Base-by-base conservation (phyloP, 2,113 vertebrate species). In the Microtus ochrogaster region DNA sequence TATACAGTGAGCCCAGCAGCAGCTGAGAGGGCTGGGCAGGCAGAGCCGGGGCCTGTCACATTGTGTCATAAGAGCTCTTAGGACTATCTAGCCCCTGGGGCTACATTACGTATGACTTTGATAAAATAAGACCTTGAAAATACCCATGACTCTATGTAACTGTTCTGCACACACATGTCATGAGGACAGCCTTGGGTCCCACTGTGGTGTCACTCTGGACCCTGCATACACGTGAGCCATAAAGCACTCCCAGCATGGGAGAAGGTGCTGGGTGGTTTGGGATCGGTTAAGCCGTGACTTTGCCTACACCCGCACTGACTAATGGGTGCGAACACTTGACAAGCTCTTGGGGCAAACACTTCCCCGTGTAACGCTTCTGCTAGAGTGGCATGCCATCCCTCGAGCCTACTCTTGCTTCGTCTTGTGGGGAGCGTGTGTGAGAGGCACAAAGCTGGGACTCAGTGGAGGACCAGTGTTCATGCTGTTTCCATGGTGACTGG, bases 211-310 rank as follows among this genome's bases (percentile, higher is more conserved):
- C 7, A 1, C 1, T 52, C 82, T 12, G 11, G 49, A 52, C 26
- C 2, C 76, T 4, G 16, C 0, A 10, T n/a, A 41, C 39, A 1
- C 28, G 0, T 1, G 33, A 39, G 10, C 61, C 26, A 1, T 0
- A 4, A 2, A 47, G 76, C 30, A 3, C 52, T 17, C 12, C 90
- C 3, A 79, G 55, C 26, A 8, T 14, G 22, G 8, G 26, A 30
- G 39, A 28, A 5, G 73, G 41, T 4, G 0, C 21, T 0, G 3
- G 8, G 85, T 70, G 47, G 22, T 24, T n/a, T 21, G 33, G 28
- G 0, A 2, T 19, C 2, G 14, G 30, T 5, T 28, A 28, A 28
- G 41, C 14, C 76, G 7, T 4, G 73, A 44, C 85, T 86, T 41
- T 28, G 3, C 12, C 21, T 3, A 28, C 19, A 30, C 39, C 39